Base-by-base conservation (phyloP, 2,888 invertebrate genomes). In the Luperina testacea region DNA sequence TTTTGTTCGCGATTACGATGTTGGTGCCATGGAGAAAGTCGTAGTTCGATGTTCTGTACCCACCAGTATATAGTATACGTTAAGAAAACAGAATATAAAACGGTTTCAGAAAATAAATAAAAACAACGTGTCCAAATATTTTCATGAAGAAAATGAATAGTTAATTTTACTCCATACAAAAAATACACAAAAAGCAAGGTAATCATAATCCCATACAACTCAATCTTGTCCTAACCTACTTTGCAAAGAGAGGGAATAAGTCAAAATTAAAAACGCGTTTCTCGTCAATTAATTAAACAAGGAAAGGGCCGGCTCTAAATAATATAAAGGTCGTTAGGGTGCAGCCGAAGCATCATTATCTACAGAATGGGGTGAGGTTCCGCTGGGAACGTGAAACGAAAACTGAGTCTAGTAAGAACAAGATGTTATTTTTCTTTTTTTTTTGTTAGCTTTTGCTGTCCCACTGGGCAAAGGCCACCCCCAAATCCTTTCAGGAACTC, bases 321-420 rank as follows among this genome's bases (percentile, higher is more conserved):
- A 95, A 96, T 95, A 95, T 94, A 95, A 94, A 94, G 94, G 92
- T 96, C 96, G 95, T 96, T 96, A 96, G 94, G 92, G 93, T 95
- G 95, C 95, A 95, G 91, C 91, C 94, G 91, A 92, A 93, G 94
- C 94, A 92, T 94, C 96, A 95, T 96, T 96, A 96, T 95, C 95
- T 95, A 91, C 93, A 91, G 92, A 87, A 83, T 84, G 68, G 76
- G 83, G 90, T 84, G 82, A 53, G 92, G 92, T 65, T 53, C 13
- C 68, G 90, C 53, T 92, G 74, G 1, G 0, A 86, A 92, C 92
- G 92, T 38, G 38, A 64, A 5, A 38, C n/a, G 11, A 24, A 64
- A 11, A 64, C 38, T 6, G 24, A 20, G 24, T 20, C 53, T 53
- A 24, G 53, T 5, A 48, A 48, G 48, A 48, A 48, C 13, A 48